Percentiles rank a stretch among this genome's conserved stretches.
Conservation (phyloP, 1,140 invertebrate genomes). For the Temnothorax nylanderi region DNA sequence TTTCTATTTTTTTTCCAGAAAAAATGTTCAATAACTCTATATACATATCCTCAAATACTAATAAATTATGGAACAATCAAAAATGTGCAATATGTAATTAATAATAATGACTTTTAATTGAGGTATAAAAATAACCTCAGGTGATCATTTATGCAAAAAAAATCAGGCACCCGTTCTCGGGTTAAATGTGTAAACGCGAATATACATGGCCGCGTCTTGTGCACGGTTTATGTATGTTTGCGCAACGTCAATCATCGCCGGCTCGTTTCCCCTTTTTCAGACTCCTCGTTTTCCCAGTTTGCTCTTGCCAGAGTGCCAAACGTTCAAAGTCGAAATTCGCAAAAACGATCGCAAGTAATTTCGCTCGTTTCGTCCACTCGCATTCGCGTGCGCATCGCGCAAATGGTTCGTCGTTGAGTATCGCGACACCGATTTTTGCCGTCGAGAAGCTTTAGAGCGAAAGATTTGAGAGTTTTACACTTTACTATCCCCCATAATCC, state of each 20-base stretch:
- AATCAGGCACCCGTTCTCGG: too few relatives aligned
- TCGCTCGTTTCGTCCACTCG: slow-evolving; percentile 35
- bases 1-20: too few relatives aligned
- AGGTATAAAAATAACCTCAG: too few relatives aligned
- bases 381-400: neutral
- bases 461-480: slow-evolving; percentile 32
- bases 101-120: too few relatives aligned
- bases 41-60: too few relatives aligned
- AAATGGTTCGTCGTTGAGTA: slow-evolving; percentile 5
- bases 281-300: slow-evolving; percentile 44
- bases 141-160: too few relatives aligned
- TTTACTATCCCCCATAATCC: slow-evolving; percentile 36
- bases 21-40: too few relatives aligned
- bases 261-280: slow-evolving; percentile 31
- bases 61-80: too few relatives aligned
- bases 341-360: slow-evolving; percentile 63
- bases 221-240: slow-evolving; percentile 62
- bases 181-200: slow-evolving; percentile 5
- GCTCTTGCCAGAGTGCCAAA: slow-evolving; percentile 1
- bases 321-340: slow-evolving; percentile 61
- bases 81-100: too few relatives aligned
- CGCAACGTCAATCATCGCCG: slow-evolving; percentile 65
- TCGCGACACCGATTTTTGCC: slow-evolving; percentile 32
- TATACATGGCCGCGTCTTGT: neutral
- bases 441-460: neutral